Conservation (phyloP, 2,888 invertebrate species). For the Brachypalpus laphriformis region DNA sequence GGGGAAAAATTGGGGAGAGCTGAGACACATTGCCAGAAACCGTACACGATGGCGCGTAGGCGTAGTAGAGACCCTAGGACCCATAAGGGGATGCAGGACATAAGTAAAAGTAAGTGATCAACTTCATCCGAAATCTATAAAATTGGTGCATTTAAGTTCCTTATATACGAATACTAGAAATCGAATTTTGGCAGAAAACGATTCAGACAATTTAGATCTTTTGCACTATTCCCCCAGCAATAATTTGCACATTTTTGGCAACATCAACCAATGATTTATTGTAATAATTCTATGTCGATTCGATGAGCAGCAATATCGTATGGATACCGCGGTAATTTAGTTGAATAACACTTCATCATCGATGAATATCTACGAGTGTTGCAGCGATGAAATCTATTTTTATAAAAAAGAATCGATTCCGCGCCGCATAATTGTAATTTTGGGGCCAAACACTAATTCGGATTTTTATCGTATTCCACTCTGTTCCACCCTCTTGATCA, state of each 20-base stretch:
- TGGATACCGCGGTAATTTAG: not conserved
- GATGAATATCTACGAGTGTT: not conserved
- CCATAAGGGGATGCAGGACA: too few relatives aligned
- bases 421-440: conserved; percentile 28
- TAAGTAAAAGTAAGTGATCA: too few relatives aligned
- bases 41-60: too few relatives aligned
- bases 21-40: too few relatives aligned
- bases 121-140: too few relatives aligned
- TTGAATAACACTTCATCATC: conserved; percentile 38
- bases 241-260: conserved; percentile 30
- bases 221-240: not conserved
- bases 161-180: too few relatives aligned
- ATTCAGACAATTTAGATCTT: too few relatives aligned
- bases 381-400: conserved; percentile 16
- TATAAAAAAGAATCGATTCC: conserved; percentile 1
- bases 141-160: too few relatives aligned
- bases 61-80: too few relatives aligned
- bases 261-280: conserved; percentile 15
- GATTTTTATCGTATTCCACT: conserved; percentile 40
- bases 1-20: too few relatives aligned
- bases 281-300: conserved; percentile 30
- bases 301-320: conserved; percentile 1
- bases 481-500: conserved; percentile 35
- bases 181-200: too few relatives aligned
- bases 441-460: conserved; percentile 33